These are phyloP conservation scores for Spermophilus dauricus DNA, from an alignment of 2,113 vertebrate genomes.

Conservation along the genomic window DNA sequence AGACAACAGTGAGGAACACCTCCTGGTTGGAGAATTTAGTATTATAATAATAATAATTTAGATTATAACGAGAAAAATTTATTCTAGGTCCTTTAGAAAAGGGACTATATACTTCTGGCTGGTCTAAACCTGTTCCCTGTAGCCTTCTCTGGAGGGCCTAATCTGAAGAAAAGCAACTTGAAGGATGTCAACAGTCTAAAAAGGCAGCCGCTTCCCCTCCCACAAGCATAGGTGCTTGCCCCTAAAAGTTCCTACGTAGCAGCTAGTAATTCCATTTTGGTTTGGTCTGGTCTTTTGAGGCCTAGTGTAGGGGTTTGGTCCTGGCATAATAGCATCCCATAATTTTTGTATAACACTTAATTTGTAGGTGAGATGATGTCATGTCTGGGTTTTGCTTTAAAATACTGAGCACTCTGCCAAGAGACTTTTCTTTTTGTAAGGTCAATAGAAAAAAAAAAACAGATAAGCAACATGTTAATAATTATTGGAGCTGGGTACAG, in stretches of 20 bases:
- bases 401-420: not conserved
- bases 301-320: not conserved
- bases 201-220: not conserved
- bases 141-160: not conserved
- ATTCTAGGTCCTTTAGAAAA: not conserved
- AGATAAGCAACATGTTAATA: not conserved
- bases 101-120: not conserved
- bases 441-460: not conserved
- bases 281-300: not conserved
- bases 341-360: conserved; percentile 2
- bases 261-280: not conserved
- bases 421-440: not conserved
- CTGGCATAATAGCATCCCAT: not conserved
- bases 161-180: not conserved
- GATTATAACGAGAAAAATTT: not conserved
- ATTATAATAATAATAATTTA: not conserved
- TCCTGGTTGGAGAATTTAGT: not conserved
- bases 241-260: not conserved
- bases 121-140: not conserved
- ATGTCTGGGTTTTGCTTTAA: conserved; percentile 6
- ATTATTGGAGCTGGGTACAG: not conserved
- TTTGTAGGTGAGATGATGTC: not conserved
- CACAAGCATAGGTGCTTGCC: not conserved
- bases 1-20: too few relatives aligned
- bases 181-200: not conserved